Conservation (phyloP, 2,888 invertebrate species). For the Coecobrya sp. region DNA sequence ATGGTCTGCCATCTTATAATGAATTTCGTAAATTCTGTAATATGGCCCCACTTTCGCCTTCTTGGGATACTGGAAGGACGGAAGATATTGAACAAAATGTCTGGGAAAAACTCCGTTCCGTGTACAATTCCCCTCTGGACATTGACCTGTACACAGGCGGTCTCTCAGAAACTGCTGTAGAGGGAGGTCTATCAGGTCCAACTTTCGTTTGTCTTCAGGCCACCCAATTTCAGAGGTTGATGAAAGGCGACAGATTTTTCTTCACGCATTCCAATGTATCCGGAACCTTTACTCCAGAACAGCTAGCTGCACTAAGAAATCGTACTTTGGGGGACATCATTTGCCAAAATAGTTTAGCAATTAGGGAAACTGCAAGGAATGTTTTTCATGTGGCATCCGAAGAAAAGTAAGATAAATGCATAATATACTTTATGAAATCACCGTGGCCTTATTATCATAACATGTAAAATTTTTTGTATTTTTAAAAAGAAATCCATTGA, state of each 20-base stretch:
- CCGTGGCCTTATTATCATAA: too few species aligned
- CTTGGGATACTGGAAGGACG: conserved; percentile 34
- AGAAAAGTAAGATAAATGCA: background rate
- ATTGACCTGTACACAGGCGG: conserved; percentile 85
- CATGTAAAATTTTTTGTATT: too few species aligned
- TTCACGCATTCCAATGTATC: conserved; percentile 77
- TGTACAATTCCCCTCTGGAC: conserved; percentile 73
- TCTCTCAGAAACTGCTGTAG: conserved; percentile 73
- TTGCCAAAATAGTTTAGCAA: conserved; percentile 76
- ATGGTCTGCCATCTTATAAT: conserved; percentile 87
- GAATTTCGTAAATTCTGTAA: conserved; percentile 87
- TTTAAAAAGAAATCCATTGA: conserved; percentile 56
- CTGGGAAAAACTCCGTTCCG: conserved; percentile 61
- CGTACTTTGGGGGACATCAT: conserved; percentile 83
- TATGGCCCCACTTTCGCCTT: background rate
- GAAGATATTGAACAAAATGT: background rate
- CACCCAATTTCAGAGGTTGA: conserved; percentile 76
- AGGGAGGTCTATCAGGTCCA: conserved; percentile 82
- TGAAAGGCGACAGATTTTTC: conserved; percentile 83
- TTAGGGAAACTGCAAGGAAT: background rate
- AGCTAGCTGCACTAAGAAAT: conserved; percentile 71
- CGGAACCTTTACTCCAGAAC: conserved; percentile 70
- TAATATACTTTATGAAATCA: background rate
- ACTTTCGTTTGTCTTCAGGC: conserved; percentile 82
- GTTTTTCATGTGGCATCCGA: conserved; percentile 5